Percentiles rank a stretch among this genome's conserved stretches.
phyloP scores from a whole-genome alignment of 2,797 vertebrate species.

The Psittacula echo region DNA sequence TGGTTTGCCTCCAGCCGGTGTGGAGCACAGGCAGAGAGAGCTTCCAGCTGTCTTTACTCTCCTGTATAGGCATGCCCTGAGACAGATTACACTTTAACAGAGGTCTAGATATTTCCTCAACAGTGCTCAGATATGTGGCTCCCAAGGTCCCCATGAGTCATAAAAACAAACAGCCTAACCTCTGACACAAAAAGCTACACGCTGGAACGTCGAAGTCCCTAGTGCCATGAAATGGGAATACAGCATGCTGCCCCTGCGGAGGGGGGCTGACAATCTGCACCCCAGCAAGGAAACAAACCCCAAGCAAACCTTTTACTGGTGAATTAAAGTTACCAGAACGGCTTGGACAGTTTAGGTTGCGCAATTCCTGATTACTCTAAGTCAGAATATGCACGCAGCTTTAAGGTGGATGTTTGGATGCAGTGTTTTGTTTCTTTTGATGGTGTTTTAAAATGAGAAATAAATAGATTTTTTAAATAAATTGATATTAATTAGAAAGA shows the following conservation, averaged over 20 bases:
- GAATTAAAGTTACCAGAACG: slow-evolving; percentile 21
- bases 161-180: slow-evolving; percentile 57
- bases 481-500: neutral
- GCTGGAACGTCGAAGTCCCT: neutral
- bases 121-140: slow-evolving; percentile 28
- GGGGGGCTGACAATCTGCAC: neutral
- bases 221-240: neutral
- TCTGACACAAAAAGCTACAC: slow-evolving; percentile 5
- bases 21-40: neutral
- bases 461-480: neutral
- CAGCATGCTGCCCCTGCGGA: neutral
- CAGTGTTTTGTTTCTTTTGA: neutral
- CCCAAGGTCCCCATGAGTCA: slow-evolving; percentile 57
- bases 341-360: neutral
- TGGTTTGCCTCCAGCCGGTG: neutral
- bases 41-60: neutral
- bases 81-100: slow-evolving; percentile 67
- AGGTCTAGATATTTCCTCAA: slow-evolving; percentile 50
- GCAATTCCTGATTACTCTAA: neutral
- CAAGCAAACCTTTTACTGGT: neutral
- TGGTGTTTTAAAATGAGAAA: neutral
- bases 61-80: neutral
- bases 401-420: neutral
- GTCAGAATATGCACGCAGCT: neutral
- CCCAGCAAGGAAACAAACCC: neutral